Evolutionary conservation across 2,797 vertebrate genomes (phyloP).

Genomic region (Hephaestus fuliginosus): DNA sequence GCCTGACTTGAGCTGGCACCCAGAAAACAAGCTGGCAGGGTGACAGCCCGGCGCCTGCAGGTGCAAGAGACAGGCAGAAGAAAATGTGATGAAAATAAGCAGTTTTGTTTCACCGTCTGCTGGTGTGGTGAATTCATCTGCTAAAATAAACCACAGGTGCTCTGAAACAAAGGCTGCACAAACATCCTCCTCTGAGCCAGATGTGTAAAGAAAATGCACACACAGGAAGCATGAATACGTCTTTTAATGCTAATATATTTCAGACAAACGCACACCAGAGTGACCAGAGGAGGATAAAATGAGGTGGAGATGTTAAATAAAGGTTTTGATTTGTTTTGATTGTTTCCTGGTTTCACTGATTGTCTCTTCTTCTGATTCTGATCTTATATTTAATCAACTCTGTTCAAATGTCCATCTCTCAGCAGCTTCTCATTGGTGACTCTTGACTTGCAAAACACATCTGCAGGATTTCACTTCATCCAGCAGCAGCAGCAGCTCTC

Average conservation of each 20-base stretch:
- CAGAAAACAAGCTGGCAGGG: neutral
- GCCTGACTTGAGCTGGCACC: neutral
- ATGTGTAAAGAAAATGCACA: neutral
- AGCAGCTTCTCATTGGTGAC: conserved; percentile 22
- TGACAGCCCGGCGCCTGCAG: neutral
- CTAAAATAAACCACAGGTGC: no score
- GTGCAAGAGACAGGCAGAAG: neutral
- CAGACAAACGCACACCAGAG: no score
- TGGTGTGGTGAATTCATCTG: neutral
- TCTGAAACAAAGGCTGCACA: no score
- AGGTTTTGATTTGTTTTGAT: no score
- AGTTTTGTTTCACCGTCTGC: neutral
- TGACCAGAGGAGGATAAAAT: no score
- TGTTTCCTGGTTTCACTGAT: no score
- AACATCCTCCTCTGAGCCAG: no score
- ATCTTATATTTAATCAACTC: no score
- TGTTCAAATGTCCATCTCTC: neutral
- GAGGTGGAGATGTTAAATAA: no score
- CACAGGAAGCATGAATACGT: no score
- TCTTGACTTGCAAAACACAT: conserved; percentile 1
- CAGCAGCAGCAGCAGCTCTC: conserved; percentile 10
- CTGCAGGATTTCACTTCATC: conserved; percentile 1
- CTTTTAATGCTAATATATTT: no score
- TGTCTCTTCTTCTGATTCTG: no score
- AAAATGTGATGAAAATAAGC: neutral